Evolutionary conservation across 2,797 vertebrate species (phyloP).

Genomic region (Sebastes matsubarae): DNA sequence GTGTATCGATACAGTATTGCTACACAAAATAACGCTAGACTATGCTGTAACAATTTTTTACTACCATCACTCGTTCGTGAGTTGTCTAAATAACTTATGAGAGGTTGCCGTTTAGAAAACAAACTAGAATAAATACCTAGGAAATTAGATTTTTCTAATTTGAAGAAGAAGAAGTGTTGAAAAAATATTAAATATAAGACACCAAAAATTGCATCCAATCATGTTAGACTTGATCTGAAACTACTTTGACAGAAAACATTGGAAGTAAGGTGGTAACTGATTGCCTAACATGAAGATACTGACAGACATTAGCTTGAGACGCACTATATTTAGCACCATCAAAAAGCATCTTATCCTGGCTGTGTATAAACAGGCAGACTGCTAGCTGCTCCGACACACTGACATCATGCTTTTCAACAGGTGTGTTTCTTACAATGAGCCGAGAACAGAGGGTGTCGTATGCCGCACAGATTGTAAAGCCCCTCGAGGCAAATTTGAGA

Average conservation of each 20-base stretch:
- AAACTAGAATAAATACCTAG: not conserved
- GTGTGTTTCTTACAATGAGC: slow-evolving; percentile 11
- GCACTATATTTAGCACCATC: not conserved
- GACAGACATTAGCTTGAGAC: not conserved
- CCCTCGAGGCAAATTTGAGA: not conserved
- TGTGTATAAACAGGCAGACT: not conserved
- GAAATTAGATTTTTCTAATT: not conserved
- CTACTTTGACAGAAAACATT: not conserved
- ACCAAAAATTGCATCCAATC: not conserved
- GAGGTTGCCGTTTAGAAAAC: not conserved
- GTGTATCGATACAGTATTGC: too few relatives aligned
- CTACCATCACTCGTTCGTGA: not conserved
- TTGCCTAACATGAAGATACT: not conserved
- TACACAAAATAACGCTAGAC: accelerated
- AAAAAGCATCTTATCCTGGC: not conserved
- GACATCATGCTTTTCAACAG: not conserved
- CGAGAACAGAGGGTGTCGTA: not conserved
- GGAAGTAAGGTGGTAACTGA: not conserved
- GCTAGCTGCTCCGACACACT: not conserved
- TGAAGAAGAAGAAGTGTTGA: not conserved
- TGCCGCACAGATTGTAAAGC: not conserved
- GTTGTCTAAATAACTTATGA: not conserved
- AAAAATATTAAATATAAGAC: not conserved
- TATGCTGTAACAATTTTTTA: too few relatives aligned
- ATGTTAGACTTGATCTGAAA: too few relatives aligned